Conservation (phyloP, 2,888 invertebrate species). For the Drosophila mettleri region DNA sequence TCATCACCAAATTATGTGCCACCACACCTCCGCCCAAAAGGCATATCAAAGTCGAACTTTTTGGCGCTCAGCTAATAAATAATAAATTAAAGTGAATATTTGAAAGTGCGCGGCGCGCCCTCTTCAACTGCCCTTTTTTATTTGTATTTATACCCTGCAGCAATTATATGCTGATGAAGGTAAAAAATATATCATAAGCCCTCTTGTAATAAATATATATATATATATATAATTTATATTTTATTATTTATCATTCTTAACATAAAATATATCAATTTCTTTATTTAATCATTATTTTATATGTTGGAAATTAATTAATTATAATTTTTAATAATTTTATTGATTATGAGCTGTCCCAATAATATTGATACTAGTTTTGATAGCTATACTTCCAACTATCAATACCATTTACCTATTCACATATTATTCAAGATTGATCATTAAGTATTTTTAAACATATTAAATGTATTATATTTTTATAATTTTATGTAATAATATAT, state of each 20-base stretch:
- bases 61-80: constrained; percentile 57
- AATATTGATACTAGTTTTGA: neutral
- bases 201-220: no score
- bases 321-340: neutral
- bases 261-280: neutral
- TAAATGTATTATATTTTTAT: neutral
- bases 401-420: no score
- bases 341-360: neutral
- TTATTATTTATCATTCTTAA: neutral
- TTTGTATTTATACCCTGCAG: constrained; percentile 23
- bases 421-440: neutral
- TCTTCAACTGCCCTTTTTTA: constrained; percentile 10
- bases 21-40: neutral
- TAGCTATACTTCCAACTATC: neutral
- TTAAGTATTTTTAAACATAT: neutral
- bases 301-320: neutral
- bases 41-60: constrained; percentile 58
- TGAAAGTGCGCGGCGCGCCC: constrained; percentile 25
- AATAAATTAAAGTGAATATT: constrained; percentile 78
- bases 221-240: no score
- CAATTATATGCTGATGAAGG: neutral
- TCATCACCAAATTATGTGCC: constrained; percentile 33
- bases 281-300: neutral
- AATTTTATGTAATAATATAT: no score
- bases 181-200: no score